These are phyloP conservation scores for Drosophila macrospina DNA, from an alignment of 2,888 invertebrate species.

Conservation along the genomic window DNA sequence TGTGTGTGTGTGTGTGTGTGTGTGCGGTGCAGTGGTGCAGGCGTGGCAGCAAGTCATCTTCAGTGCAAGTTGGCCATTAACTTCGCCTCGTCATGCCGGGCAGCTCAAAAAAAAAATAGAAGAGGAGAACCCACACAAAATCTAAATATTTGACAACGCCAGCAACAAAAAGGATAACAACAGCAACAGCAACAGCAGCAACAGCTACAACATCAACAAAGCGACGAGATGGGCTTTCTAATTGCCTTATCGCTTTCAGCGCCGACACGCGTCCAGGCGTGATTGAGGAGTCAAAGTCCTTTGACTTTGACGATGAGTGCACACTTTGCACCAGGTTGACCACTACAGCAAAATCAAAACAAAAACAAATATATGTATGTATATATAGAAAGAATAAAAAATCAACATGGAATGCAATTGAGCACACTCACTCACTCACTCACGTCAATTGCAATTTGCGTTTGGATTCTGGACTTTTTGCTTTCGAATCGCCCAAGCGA, in stretches of 20 bases:
- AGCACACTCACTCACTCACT: constrained; percentile 20
- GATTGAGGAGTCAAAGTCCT: constrained; percentile 68
- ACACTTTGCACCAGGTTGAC: constrained; percentile 58
- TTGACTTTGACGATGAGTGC: constrained; percentile 74
- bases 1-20: constrained; percentile 26
- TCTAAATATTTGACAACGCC: constrained; percentile 75
- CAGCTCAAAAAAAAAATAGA: too few species aligned
- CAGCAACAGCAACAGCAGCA: constrained; percentile 1
- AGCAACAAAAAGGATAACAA: constrained; percentile 18
- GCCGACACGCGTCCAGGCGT: constrained; percentile 67
- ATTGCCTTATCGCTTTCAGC: constrained; percentile 83
- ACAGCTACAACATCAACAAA: constrained; percentile 7
- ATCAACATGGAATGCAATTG: constrained; percentile 16
- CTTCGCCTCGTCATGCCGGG: constrained; percentile 42
- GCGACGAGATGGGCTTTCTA: constrained; percentile 56
- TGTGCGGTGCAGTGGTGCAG: constrained; percentile 15
- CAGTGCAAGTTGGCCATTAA: constrained; percentile 65
- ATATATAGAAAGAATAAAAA: too few species aligned
- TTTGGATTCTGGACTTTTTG: neutral
- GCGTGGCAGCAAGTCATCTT: constrained; percentile 66
- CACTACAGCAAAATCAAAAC: constrained; percentile 20
- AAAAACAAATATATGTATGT: constrained; percentile 3
- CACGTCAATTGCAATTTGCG: constrained; percentile 67
- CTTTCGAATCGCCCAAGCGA: neutral
- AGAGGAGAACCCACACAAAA: constrained; percentile 53